Conservation (phyloP, 2,888 invertebrate species). For the Hecatera dysodea region DNA sequence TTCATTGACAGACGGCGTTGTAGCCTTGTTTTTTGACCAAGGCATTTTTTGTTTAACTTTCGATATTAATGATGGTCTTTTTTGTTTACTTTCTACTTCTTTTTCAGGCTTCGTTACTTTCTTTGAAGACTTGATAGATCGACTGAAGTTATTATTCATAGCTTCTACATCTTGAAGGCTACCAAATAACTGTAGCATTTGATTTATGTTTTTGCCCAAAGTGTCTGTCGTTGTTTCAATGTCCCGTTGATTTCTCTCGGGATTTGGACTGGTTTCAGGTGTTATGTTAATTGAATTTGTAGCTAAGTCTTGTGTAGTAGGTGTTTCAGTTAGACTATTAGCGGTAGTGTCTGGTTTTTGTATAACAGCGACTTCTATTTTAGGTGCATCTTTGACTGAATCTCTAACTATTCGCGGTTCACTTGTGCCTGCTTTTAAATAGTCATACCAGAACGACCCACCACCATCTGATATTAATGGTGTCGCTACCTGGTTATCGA, state of each 20-base stretch:
- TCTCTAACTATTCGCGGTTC: slow-evolving; percentile 43
- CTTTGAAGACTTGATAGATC: slow-evolving; percentile 27
- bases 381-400: slow-evolving; percentile 28
- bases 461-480: slow-evolving; percentile 72
- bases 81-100: background rate
- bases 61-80: slow-evolving; percentile 5
- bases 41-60: slow-evolving; percentile 9
- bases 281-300: background rate
- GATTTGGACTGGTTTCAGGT: slow-evolving; percentile 15
- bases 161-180: slow-evolving; percentile 57
- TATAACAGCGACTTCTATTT: slow-evolving; percentile 28
- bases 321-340: too few relatives aligned
- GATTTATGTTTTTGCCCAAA: slow-evolving; percentile 66
- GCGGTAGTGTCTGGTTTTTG: slow-evolving; percentile 7
- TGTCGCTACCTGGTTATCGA: slow-evolving; percentile 61
- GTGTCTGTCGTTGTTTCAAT: slow-evolving; percentile 34
- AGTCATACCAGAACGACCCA: slow-evolving; percentile 74
- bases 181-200: slow-evolving; percentile 69
- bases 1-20: background rate
- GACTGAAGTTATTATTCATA: slow-evolving; percentile 36
- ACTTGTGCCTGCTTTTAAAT: slow-evolving; percentile 64
- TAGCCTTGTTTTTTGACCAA: background rate
- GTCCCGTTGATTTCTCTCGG: slow-evolving; percentile 12
- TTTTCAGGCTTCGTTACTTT: background rate
- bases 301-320: background rate